Evolutionary conservation across 2,113 vertebrate species (phyloP), one percentile per base, ranked within the genome.

Genomic region (Stegostoma tigrinum): DNA sequence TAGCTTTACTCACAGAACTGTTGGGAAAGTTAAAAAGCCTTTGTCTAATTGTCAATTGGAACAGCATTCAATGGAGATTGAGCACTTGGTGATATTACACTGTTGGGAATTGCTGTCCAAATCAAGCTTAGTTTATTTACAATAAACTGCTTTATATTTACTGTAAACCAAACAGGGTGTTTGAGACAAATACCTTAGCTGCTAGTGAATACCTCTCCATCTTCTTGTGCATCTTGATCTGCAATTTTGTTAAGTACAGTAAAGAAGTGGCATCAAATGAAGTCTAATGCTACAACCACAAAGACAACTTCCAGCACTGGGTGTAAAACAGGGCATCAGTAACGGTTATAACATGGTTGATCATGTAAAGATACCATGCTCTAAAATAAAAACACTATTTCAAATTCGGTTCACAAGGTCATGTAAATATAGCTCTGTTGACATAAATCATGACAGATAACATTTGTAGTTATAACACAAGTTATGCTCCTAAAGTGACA

Each of bases 111-210:
- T n/a, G 66, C 64, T 93, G 34, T 66, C 67, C 34, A 66, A n/a
- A 34, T 38, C 55, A 61, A n/a, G 34, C 17, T 66, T 38, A n/a
- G 8, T 61, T 66, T 93, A 93, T 66, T 93, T 93, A 93, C 89
- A 38, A 93, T 93, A 66, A 93, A 93, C 89, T 66, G 17, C 66
- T 93, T 93, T n/a, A 34, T 66, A 66, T 93, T 93, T 93, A 93
- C 61, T 66, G 61, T 93, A 93, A 93, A 93, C 89, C 89, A 66
- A 38, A 38, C 34, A 38, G 61, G n/a, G 89, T 66, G 66, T 66
- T n/a, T 61, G 67, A 34, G 23, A 67, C 34, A 38, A 93, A 34
- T 34, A 66, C 52, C 3, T n/a, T 55, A 64, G 70, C 42, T 24
- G 48, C 42, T 19, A 48, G 1, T 34, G 30, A 66, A 66, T n/a